phyloP scores from a whole-genome alignment of 2,888 invertebrate species.

The Shargacucullia verbasci region DNA sequence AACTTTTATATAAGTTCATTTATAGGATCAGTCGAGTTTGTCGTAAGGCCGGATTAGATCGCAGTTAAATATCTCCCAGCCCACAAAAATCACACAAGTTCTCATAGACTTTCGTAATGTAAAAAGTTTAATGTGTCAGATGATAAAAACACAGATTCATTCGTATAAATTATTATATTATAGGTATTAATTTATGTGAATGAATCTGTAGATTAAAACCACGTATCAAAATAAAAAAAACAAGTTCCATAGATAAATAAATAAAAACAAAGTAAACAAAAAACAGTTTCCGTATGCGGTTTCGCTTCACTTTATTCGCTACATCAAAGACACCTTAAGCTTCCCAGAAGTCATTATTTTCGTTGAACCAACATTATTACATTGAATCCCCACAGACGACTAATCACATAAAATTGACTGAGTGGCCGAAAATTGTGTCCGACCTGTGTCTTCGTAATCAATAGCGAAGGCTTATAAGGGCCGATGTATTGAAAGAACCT shows the following conservation, averaged over 20 bases:
- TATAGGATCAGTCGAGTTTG: slow-evolving; percentile 57
- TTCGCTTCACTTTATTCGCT: slow-evolving; percentile 13
- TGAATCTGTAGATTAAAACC: not conserved
- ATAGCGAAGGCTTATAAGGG: slow-evolving; percentile 57
- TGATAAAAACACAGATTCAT: no score
- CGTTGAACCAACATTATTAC: slow-evolving; percentile 43
- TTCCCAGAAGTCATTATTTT: slow-evolving; percentile 43
- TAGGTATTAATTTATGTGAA: no score
- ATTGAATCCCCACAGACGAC: slow-evolving; percentile 58
- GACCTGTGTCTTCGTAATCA: slow-evolving; percentile 63
- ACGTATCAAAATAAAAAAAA: not conserved
- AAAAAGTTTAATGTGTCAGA: slow-evolving; percentile 28
- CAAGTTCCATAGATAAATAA: no score
- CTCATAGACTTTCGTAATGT: slow-evolving; percentile 29
- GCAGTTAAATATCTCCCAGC: slow-evolving; percentile 39
- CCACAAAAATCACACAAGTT: slow-evolving; percentile 39
- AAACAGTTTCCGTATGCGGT: not conserved
- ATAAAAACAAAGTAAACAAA: slow-evolving; percentile 4
- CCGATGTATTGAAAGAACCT: slow-evolving; percentile 41
- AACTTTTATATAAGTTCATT: slow-evolving; percentile 63
- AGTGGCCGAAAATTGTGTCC: slow-evolving; percentile 63
- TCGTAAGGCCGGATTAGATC: slow-evolving; percentile 52
- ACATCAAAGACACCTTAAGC: slow-evolving; percentile 40
- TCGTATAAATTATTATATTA: no score
- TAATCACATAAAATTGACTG: slow-evolving; percentile 68